phyloP scores from a whole-genome alignment of 2,797 vertebrate species.

The Dallia pectoralis region DNA sequence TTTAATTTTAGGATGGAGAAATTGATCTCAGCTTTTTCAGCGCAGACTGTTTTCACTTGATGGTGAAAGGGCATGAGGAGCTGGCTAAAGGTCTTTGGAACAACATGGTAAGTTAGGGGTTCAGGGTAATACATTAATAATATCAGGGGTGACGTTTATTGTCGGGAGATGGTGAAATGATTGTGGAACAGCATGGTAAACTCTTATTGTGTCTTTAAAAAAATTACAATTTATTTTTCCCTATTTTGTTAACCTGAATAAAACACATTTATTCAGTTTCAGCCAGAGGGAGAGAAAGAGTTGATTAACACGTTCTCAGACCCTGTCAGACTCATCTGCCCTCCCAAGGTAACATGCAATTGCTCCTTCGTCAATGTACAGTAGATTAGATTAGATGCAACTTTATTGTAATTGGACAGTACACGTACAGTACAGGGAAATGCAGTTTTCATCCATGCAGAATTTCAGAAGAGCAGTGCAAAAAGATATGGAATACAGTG shows the following conservation, averaged over 20 bases:
- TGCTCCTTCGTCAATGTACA: too few relatives aligned
- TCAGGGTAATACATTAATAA: background rate
- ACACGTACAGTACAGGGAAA: too few relatives aligned
- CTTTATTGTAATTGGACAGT: too few relatives aligned
- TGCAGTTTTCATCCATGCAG: too few relatives aligned
- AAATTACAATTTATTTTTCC: too few relatives aligned
- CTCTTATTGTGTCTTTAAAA: background rate
- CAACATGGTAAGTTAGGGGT: slow-evolving; percentile 47
- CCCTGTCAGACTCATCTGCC: slow-evolving; percentile 61
- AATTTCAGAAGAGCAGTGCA: too few relatives aligned
- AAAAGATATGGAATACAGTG: too few relatives aligned
- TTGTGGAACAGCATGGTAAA: background rate
- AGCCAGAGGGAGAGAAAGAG: slow-evolving; percentile 60
- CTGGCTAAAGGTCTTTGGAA: slow-evolving; percentile 71
- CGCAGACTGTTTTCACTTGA: slow-evolving; percentile 71
- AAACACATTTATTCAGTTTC: slow-evolving; percentile 54
- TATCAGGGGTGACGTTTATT: background rate
- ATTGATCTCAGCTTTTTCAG: slow-evolving; percentile 63
- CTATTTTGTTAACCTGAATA: background rate
- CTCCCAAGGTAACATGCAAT: slow-evolving; percentile 52
- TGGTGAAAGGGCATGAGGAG: slow-evolving; percentile 64
- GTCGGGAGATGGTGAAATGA: background rate
- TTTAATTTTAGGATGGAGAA: slow-evolving; percentile 49
- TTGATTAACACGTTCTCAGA: slow-evolving; percentile 51
- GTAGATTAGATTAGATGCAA: too few relatives aligned